Evolutionary conservation across 2,888 invertebrate species (phyloP).

Genomic region (Leptopilina drosophilae): DNA sequence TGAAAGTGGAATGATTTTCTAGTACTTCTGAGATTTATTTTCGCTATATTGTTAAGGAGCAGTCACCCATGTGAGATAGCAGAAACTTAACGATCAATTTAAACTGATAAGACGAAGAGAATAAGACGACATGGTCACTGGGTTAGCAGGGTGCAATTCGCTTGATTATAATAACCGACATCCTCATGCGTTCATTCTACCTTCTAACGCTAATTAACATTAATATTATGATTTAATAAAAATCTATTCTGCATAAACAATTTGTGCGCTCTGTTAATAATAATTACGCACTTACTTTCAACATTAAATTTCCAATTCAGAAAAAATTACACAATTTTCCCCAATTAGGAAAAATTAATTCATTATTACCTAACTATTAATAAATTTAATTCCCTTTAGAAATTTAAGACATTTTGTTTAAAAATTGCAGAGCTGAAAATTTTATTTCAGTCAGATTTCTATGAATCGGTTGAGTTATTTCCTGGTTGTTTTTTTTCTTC

Average conservation of each 20-base stretch:
- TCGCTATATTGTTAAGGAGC: conserved; percentile 1
- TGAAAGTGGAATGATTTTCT: background rate
- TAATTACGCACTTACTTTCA: too few species aligned
- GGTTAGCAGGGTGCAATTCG: conserved; percentile 73
- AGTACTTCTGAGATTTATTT: background rate
- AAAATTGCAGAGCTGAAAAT: too few species aligned
- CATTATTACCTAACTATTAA: too few species aligned
- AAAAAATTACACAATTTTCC: too few species aligned
- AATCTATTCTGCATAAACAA: background rate
- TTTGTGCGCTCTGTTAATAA: too few species aligned
- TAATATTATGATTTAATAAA: conserved; percentile 46
- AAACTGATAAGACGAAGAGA: conserved; percentile 61
- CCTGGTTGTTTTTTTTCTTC: background rate
- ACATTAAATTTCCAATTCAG: too few species aligned
- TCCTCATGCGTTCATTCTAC: conserved; percentile 71
- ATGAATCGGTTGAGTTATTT: background rate
- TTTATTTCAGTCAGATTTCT: background rate
- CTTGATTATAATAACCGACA: conserved; percentile 72
- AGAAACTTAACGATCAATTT: conserved; percentile 32
- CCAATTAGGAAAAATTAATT: too few species aligned
- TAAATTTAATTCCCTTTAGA: too few species aligned
- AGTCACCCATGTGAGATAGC: conserved; percentile 8
- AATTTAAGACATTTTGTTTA: too few species aligned
- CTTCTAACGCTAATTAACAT: conserved; percentile 64
- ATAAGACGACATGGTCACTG: conserved; percentile 65